Conservation (phyloP, 2,113 vertebrate genomes). For the Mustela lutreola region DNA sequence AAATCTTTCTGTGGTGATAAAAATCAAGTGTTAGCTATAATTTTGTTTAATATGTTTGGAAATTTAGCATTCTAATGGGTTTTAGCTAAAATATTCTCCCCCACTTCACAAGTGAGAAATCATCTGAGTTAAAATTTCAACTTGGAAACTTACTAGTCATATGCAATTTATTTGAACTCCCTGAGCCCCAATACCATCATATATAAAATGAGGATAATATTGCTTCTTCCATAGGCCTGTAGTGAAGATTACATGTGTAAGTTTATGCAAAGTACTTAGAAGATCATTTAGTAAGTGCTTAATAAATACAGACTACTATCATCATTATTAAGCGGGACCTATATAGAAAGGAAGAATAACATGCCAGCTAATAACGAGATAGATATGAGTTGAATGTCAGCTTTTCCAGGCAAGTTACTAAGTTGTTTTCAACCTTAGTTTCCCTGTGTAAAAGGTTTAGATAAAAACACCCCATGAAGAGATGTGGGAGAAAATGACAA, state of each 20-base stretch:
- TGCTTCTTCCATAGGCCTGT: neutral
- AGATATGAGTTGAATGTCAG: neutral
- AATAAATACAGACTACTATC: neutral
- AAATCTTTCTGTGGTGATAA: neutral
- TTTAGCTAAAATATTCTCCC: conserved; percentile 30
- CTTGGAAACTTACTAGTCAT: neutral
- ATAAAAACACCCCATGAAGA: neutral
- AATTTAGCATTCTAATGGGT: neutral
- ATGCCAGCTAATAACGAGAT: neutral
- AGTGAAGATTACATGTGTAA: neutral
- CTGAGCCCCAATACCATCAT: neutral
- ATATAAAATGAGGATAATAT: neutral
- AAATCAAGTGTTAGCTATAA: neutral
- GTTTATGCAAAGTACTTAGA: neutral
- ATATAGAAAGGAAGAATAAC: neutral
- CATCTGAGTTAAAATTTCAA: neutral
- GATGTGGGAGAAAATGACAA: neutral
- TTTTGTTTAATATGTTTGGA: neutral
- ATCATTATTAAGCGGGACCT: neutral
- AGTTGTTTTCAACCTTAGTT: neutral
- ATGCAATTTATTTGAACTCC: neutral
- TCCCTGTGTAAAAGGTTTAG: neutral
- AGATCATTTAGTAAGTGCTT: neutral
- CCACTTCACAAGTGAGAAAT: neutral
- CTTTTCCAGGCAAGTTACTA: neutral